phyloP scores from a whole-genome alignment of 2,113 vertebrate species.

The Semnornis frantzii region DNA sequence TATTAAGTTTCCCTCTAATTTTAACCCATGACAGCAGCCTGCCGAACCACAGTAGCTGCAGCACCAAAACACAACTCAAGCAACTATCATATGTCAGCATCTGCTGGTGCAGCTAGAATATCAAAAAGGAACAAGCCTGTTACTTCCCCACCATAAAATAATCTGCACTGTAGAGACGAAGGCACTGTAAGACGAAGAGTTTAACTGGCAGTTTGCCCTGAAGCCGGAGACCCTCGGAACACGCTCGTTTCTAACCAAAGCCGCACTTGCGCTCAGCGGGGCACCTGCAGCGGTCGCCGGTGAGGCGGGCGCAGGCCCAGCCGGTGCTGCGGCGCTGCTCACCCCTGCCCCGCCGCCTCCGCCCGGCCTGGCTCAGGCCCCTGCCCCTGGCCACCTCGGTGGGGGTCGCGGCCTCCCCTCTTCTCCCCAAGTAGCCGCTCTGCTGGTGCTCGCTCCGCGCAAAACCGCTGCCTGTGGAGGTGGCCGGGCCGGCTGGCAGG shows the following conservation, averaged over 20 bases:
- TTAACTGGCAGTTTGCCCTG: not conserved
- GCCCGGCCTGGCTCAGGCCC: not conserved
- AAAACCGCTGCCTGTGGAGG: not conserved
- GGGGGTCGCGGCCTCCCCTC: no score
- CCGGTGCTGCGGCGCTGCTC: not conserved
- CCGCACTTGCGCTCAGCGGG: accelerated
- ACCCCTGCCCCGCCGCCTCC: not conserved
- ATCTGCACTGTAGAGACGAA: accelerated
- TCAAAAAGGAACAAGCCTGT: accelerated
- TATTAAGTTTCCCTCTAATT: not conserved
- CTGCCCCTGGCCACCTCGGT: not conserved
- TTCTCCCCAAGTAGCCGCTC: not conserved
- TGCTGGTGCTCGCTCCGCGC: not conserved
- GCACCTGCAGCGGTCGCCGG: not conserved
- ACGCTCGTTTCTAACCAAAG: not conserved
- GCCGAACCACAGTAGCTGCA: not conserved
- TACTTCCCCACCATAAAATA: not conserved
- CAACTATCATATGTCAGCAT: not conserved
- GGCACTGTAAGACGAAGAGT: accelerated
- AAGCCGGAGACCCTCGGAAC: no score
- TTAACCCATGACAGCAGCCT: not conserved
- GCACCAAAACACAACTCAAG: accelerated
- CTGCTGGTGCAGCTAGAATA: accelerated
- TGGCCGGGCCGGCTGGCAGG: not conserved
- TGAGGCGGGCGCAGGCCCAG: not conserved